phyloP scores from a whole-genome alignment of 2,888 invertebrate genomes.

The Aromia moschata region DNA sequence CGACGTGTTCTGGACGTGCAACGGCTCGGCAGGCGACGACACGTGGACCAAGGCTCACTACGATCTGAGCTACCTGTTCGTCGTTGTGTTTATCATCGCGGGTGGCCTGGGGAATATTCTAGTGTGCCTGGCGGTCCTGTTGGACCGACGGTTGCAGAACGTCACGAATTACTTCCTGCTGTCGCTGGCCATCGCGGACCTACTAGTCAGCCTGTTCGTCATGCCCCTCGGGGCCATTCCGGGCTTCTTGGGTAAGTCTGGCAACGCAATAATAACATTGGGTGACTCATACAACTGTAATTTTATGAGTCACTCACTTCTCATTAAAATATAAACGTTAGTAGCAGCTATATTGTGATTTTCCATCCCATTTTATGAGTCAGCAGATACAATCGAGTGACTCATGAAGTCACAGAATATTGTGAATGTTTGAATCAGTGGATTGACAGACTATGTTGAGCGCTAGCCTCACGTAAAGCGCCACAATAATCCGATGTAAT shows the following conservation, averaged over 20 bases:
- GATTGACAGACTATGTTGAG: too few relatives aligned
- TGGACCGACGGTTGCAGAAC: constrained; percentile 91
- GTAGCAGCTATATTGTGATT: too few relatives aligned
- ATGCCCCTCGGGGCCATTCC: constrained; percentile 96
- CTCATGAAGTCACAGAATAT: too few relatives aligned
- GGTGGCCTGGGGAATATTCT: constrained; percentile 92
- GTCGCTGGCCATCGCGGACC: constrained; percentile 92
- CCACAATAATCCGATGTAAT: too few relatives aligned
- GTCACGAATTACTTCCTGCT: constrained; percentile 96
- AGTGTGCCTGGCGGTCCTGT: constrained; percentile 91
- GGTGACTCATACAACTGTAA: too few relatives aligned
- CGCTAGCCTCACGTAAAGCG: too few relatives aligned
- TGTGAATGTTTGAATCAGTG: too few relatives aligned
- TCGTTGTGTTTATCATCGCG: constrained; percentile 85
- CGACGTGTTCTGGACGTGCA: constrained; percentile 52
- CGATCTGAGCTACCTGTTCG: constrained; percentile 87
- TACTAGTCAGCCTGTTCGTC: constrained; percentile 91
- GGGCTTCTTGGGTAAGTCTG: constrained; percentile 86
- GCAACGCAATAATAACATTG: too few relatives aligned
- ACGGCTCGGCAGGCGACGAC: constrained; percentile 32
- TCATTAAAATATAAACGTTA: too few relatives aligned
- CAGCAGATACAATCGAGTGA: too few relatives aligned
- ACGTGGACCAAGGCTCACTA: constrained; percentile 59
- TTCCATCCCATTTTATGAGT: too few relatives aligned
- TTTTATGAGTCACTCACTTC: too few relatives aligned